A percentile compares a stretch with the other conserved stretches of the same genome.
phyloP scores from a whole-genome alignment of 2,888 invertebrate species.

The Acleris holmiana region DNA sequence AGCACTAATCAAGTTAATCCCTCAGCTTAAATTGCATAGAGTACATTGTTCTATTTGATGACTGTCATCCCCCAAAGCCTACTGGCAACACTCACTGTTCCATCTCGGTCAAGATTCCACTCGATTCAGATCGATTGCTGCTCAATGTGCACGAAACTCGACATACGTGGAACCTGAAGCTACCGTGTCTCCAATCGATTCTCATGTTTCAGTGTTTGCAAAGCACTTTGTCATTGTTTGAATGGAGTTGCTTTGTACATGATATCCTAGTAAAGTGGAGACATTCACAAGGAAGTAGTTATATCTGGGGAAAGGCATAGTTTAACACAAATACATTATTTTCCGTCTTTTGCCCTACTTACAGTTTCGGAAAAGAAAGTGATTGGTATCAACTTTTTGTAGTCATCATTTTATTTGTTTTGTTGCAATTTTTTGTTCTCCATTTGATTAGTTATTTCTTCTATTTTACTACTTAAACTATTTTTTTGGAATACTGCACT shows the following conservation, averaged over 20 bases:
- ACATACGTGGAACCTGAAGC: constrained; percentile 41
- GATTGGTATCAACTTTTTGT: too few relatives aligned
- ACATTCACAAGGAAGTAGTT: neutral
- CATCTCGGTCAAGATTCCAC: constrained; percentile 43
- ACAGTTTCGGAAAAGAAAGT: neutral
- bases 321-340: too few relatives aligned
- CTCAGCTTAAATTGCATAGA: neutral
- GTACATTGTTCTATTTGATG: constrained; percentile 1
- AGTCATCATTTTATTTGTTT: too few relatives aligned
- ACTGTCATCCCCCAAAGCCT: constrained; percentile 1
- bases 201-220: constrained; percentile 47
- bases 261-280: neutral
- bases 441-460: too few relatives aligned
- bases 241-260: neutral
- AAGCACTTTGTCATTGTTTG: constrained; percentile 43
- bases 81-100: constrained; percentile 6
- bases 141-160: constrained; percentile 49
- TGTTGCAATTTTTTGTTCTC: too few relatives aligned
- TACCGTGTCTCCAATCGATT: constrained; percentile 43
- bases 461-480: too few relatives aligned
- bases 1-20: neutral
- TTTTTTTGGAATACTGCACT: too few relatives aligned
- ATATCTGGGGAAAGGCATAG: too few relatives aligned
- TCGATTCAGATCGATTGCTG: constrained; percentile 49
- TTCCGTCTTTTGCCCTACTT: neutral